A percentile compares a stretch with the other conserved stretches of the same genome.
Conservation (phyloP, 2,888 invertebrate species). For the Drosophila melanocephala region DNA sequence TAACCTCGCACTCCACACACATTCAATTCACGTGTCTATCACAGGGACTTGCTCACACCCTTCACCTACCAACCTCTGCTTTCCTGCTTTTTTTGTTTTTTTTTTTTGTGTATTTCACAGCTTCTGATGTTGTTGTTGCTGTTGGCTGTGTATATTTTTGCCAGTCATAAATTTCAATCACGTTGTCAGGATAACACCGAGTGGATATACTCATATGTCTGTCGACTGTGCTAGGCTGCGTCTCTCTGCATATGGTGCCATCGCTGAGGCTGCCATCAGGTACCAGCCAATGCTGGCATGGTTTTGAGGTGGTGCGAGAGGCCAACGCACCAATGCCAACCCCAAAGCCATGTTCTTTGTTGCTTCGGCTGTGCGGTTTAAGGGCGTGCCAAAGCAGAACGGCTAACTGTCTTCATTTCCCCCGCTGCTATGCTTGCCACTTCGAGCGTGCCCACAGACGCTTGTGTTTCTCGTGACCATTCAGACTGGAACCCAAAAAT, state of each 20-base stretch:
- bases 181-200: conserved; percentile 80
- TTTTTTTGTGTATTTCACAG: conserved; percentile 7
- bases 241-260: conserved; percentile 65
- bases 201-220: conserved; percentile 77
- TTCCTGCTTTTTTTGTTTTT: background rate
- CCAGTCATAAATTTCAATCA: conserved; percentile 81
- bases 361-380: conserved; percentile 47
- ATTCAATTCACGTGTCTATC: conserved; percentile 70
- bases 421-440: conserved; percentile 24
- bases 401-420: conserved; percentile 28
- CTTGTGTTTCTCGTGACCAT: conserved; percentile 53
- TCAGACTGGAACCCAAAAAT: conserved; percentile 25
- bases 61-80: background rate
- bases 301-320: background rate
- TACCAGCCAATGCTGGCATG: conserved; percentile 23
- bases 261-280: conserved; percentile 52
- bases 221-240: conserved; percentile 23
- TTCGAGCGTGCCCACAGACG: conserved; percentile 61
- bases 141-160: conserved; percentile 65
- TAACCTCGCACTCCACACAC: conserved; percentile 7
- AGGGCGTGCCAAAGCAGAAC: conserved; percentile 66
- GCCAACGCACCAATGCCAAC: conserved; percentile 9
- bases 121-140: conserved; percentile 28
- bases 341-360: conserved; percentile 8
- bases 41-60: conserved; percentile 3